These are phyloP conservation scores for Cladopsammia gracilis DNA, from an alignment of 64 coral and sea anemone genomes.

Conservation along the genomic window DNA sequence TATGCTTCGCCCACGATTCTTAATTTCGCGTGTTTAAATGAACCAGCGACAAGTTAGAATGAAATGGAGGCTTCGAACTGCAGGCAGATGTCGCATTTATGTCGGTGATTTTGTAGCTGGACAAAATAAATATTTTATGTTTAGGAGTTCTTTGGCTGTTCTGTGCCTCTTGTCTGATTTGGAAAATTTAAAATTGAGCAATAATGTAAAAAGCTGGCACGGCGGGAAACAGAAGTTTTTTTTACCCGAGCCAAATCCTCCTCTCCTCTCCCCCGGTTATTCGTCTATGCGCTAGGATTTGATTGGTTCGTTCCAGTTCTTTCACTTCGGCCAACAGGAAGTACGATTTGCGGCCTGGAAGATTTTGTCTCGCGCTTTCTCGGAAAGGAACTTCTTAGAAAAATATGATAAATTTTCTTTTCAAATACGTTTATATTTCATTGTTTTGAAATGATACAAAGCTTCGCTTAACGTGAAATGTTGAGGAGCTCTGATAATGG, in stretches of 20 bases:
- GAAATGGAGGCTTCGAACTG: no score
- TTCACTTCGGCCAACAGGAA: conserved; percentile 7
- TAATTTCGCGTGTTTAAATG: no score
- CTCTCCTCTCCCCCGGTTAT: neutral
- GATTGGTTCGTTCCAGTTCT: conserved; percentile 1
- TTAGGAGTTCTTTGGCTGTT: no score
- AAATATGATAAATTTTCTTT: neutral
- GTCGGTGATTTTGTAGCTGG: no score
- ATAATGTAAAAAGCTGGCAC: no score
- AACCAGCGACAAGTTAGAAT: no score
- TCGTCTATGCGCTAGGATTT: neutral
- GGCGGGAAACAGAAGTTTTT: no score
- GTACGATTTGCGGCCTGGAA: neutral
- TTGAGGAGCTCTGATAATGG: conserved; percentile 11
- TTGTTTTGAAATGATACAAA: neutral
- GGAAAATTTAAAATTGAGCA: no score
- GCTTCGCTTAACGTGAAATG: conserved; percentile 1
- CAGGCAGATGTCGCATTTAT: no score
- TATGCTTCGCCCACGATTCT: no score
- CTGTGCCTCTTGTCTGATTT: no score
- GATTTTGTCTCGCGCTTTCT: neutral
- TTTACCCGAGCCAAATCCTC: neutral
- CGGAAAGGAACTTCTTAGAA: conserved; percentile 4
- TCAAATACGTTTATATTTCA: neutral
- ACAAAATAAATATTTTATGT: no score